Conservation (phyloP, 2,888 invertebrate genomes). For the Formica aserva region DNA sequence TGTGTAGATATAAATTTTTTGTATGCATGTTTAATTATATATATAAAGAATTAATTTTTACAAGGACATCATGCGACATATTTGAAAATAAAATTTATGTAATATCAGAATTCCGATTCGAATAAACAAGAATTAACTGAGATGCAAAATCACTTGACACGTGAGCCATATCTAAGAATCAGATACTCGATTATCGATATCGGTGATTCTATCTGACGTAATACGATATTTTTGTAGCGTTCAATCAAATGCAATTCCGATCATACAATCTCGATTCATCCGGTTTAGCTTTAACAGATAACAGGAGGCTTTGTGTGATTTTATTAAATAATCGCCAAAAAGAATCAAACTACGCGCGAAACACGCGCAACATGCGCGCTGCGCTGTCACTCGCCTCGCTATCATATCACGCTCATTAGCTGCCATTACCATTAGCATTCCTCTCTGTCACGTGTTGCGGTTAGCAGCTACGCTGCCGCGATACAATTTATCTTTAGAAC, state of each 20-base stretch:
- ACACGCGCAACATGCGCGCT: constrained; percentile 32
- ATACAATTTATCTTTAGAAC: constrained; percentile 68
- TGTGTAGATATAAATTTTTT: background rate
- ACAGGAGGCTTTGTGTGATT: constrained; percentile 2
- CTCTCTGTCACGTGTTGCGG: constrained; percentile 66
- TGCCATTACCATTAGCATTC: constrained; percentile 57
- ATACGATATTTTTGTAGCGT: constrained; percentile 52
- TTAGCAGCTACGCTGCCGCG: constrained; percentile 57
- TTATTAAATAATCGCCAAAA: background rate
- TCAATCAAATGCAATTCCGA: constrained; percentile 13
- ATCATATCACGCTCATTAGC: constrained; percentile 72
- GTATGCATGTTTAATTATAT: background rate
- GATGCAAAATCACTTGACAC: background rate
- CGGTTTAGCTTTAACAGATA: constrained; percentile 36
- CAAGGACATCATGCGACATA: background rate
- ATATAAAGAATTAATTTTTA: background rate
- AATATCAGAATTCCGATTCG: background rate
- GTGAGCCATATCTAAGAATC: constrained; percentile 9
- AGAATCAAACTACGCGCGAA: background rate
- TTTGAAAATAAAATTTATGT: background rate
- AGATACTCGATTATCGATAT: constrained; percentile 54
- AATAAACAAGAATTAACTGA: background rate
- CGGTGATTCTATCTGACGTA: constrained; percentile 53
- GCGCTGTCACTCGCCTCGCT: constrained; percentile 54
- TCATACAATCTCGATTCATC: background rate